Conservation (phyloP, 2,888 invertebrate species). For the Parnassius mnemosyne region DNA sequence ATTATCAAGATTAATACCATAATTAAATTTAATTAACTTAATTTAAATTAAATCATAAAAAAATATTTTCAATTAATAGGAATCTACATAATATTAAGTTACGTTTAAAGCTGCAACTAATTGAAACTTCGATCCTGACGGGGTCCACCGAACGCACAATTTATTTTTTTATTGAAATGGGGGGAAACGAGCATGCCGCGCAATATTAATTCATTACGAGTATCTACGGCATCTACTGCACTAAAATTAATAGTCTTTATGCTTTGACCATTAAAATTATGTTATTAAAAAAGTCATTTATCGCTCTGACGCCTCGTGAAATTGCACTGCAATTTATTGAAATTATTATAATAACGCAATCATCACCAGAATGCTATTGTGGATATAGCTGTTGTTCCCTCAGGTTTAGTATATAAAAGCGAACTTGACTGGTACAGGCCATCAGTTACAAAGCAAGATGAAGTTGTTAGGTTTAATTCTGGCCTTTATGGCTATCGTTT, state of each 20-base stretch:
- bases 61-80: too few relatives aligned
- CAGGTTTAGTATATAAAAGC: constrained; percentile 24
- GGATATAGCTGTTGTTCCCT: background rate
- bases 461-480: constrained; percentile 54
- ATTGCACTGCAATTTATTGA: constrained; percentile 25
- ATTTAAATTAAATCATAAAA: too few relatives aligned
- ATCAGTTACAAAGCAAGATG: constrained; percentile 44
- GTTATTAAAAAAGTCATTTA: constrained; percentile 1
- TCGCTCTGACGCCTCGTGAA: constrained; percentile 36
- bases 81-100: too few relatives aligned
- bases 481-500: constrained; percentile 50
- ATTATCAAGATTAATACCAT: too few relatives aligned
- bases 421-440: constrained; percentile 5
- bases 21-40: too few relatives aligned
- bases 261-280: background rate
- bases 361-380: background rate
- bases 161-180: too few relatives aligned
- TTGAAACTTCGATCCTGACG: too few relatives aligned
- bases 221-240: too few relatives aligned
- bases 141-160: too few relatives aligned
- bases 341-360: constrained; percentile 16
- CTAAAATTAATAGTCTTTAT: background rate
- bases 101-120: too few relatives aligned
- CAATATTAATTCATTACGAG: too few relatives aligned
- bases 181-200: too few relatives aligned